Percentiles rank a stretch among this genome's conserved stretches.
phyloP scores from a whole-genome alignment of 1,140 invertebrate genomes.

The Olivierus martensii region DNA sequence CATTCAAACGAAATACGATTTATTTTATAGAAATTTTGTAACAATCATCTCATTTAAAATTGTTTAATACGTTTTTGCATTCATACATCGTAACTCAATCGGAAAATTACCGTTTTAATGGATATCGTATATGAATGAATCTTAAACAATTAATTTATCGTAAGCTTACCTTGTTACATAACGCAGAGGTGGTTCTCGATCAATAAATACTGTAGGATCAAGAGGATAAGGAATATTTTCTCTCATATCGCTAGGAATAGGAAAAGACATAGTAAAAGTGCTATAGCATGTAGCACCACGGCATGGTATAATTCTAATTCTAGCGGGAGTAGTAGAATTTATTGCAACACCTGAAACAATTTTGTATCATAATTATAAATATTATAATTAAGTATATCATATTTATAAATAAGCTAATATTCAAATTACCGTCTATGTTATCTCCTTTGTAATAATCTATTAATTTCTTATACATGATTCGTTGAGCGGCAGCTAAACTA shows the following conservation, averaged over 20 bases:
- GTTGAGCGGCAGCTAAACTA: constrained; percentile 5
- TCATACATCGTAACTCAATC: too few relatives aligned
- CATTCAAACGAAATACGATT: too few relatives aligned
- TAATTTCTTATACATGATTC: constrained; percentile 10
- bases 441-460: constrained; percentile 8
- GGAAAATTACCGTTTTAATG: too few relatives aligned
- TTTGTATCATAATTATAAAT: too few relatives aligned
- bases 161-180: constrained; percentile 14
- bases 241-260: constrained; percentile 4
- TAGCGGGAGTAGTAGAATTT: constrained; percentile 13
- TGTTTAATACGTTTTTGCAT: too few relatives aligned
- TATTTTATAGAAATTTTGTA: too few relatives aligned
- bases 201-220: constrained; percentile 10
- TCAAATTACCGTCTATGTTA: constrained; percentile 6
- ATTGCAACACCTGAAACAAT: constrained; percentile 2
- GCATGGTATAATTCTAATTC: constrained; percentile 12
- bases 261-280: constrained; percentile 15
- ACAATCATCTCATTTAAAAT: too few relatives aligned
- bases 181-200: constrained; percentile 9
- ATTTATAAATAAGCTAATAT: too few relatives aligned
- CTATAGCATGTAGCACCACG: constrained; percentile 13
- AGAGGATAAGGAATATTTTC: constrained; percentile 9
- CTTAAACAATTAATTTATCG: too few relatives aligned
- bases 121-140: too few relatives aligned
- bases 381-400: too few relatives aligned